Base-by-base conservation (phyloP, 1,140 invertebrate species). In the Drosophila pachea region DNA sequence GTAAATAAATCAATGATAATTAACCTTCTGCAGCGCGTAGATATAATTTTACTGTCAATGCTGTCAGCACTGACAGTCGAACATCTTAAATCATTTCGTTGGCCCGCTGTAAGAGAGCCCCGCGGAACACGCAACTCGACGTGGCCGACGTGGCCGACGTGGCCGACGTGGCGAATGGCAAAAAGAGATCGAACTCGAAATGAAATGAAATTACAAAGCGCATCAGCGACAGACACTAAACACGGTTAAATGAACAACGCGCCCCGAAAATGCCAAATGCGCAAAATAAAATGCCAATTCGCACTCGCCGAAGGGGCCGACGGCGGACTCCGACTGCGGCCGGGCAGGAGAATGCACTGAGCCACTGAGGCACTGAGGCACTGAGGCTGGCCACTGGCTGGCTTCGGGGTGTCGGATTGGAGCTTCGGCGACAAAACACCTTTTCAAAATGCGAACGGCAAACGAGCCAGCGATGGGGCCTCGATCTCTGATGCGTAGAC, bases 41-140 rank as follows among this genome's bases (percentile, higher is more conserved):
- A 87, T 83, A 87, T 87, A 83, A 87, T 87, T 87, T 87, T 83
- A 87, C 74, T 84, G 84, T 87, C 84, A 87, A 68, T 76, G 78
- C 74, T 86, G 78, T 83, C 84, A 87, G 65, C 74, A 68, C 38
- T 86, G 81, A 84, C 81, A 86, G 82, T 73, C 76, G 81, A 86
- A 86, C 76, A 86, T 86, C 81, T 86, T 86, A 86, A 86, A 86
- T 86, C 81, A 86, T 86, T 84, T 78, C 22, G 22, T 22, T 65
- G 75, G 4, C 49, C 12, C 5, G 35, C 36, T 54, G 52, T 40
- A 40, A 55, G 11, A 33, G 55, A 59, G 42, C 33, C 31, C n/a
- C 29, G 11, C 2, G 22, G 6, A 38, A 38, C n/a, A 22, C 6
- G 3, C n/a, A 16, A n/a, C 14, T n/a, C 4, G 52, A 40, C 7